phyloP scores from a whole-genome alignment of 2,797 vertebrate genomes.

The Dermochelys coriacea region DNA sequence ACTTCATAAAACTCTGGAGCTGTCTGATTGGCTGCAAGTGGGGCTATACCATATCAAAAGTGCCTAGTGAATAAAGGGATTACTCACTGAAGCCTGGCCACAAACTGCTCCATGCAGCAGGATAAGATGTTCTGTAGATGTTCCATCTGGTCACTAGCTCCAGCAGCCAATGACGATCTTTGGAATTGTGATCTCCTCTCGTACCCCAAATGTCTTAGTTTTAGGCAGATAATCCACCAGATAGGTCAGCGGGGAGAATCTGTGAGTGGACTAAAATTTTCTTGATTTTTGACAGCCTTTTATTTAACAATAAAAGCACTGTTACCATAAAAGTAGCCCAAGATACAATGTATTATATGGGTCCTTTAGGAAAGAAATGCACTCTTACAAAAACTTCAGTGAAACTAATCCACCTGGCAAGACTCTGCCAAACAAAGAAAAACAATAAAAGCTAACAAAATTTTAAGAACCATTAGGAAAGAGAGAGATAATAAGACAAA shows the following conservation, averaged over 20 bases:
- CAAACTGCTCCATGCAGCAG: not conserved
- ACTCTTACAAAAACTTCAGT: not conserved
- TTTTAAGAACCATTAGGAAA: not conserved
- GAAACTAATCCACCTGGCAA: not conserved
- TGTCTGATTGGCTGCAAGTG: not conserved
- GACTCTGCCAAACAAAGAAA: not conserved
- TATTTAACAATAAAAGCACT: not conserved
- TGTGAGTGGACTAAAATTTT: not conserved
- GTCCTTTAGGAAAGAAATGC: not conserved
- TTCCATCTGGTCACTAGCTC: not conserved
- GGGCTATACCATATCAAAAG: not conserved
- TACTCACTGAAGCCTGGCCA: not conserved
- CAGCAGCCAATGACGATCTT: not conserved
- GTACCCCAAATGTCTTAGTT: not conserved
- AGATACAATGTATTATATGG: rapidly evolving
- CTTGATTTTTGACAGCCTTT: not conserved
- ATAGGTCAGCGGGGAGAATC: not conserved
- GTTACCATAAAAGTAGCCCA: not conserved
- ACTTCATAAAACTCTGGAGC: not conserved
- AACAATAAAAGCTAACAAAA: not conserved
- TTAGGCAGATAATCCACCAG: not conserved
- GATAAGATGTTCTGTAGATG: not conserved
- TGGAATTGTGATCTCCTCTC: not conserved
- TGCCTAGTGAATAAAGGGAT: not conserved
- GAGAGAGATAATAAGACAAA: not conserved